Base-by-base conservation (phyloP, 1,140 invertebrate genomes). In the Zeugodacus cucurbitae region DNA sequence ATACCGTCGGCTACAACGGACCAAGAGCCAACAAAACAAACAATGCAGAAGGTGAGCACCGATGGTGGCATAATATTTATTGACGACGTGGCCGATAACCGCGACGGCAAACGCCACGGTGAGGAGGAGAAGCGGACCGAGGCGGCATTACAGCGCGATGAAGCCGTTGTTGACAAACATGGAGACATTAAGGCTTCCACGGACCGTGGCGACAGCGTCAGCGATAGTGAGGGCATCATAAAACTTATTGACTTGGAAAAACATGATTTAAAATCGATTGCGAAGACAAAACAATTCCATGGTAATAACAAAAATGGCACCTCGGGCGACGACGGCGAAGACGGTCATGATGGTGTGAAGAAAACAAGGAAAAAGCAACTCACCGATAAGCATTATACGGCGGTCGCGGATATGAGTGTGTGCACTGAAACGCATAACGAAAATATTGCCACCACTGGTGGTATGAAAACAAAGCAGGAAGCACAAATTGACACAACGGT, bases 361-460 rank as follows among this genome's bases (percentile, higher is more conserved):
- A 70, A 90, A 8, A 93, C 92, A 32, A 90, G 87, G 14, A 93
- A 93, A 82, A 93, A 93, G 88, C 92, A 93, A 89, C 88, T 93
- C 29, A 89, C 90, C 57, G 91, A 91, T 89, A 91, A 93, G 74
- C 90, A 92, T 34, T 93, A 89, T 67, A 32, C 87, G 7, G 37
- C 62, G 4, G 48, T 86, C 0, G 88, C 89, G n/a, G 62, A 41
- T 14, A n/a, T 87, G 22, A 44, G 11, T n/a, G 34, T 34, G 37
- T 44, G 87, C 26, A 20, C 14, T 29, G 88, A 86, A 70, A n/a
- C 34, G 3, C 74, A 64, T 41, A n/a, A 14, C 10, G 70, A 57
- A 74, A 54, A 58, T 44, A 22, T 26, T 22, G 59, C 67, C 10
- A 58, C 57, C 17, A 2, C 87, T 22, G 11, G 64, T 17, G 37